A percentile compares a stretch with the other conserved stretches of the same genome.
Conservation (phyloP, 2,113 vertebrate species). For the Tympanuchus pallidicinctus region DNA sequence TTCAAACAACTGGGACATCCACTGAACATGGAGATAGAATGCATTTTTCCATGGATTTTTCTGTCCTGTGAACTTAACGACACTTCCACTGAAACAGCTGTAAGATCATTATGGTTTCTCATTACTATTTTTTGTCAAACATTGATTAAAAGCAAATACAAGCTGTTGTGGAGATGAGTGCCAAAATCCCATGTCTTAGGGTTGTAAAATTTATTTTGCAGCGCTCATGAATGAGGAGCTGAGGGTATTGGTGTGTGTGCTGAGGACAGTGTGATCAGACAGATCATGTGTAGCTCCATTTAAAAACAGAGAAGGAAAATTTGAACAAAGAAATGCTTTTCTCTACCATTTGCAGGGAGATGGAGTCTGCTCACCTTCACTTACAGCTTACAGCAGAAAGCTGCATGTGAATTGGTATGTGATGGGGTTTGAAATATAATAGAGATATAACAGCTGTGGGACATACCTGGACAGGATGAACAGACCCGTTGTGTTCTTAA, state of each 20-base stretch:
- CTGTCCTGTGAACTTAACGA: background rate
- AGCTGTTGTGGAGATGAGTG: background rate
- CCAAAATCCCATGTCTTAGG: too few relatives aligned
- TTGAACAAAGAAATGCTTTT: background rate
- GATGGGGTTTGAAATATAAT: rapidly evolving
- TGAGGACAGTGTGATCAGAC: rapidly evolving
- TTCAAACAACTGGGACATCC: background rate
- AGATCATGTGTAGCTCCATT: background rate
- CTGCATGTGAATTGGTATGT: background rate
- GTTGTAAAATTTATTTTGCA: background rate
- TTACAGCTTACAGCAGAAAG: background rate
- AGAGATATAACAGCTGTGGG: background rate
- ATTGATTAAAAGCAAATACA: background rate
- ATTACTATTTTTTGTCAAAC: background rate
- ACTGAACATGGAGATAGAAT: background rate
- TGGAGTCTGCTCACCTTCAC: background rate
- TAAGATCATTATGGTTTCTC: background rate
- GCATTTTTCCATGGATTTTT: background rate
- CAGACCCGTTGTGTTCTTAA: rapidly evolving
- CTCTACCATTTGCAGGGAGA: background rate
- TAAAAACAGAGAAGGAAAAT: background rate
- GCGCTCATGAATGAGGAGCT: rapidly evolving
- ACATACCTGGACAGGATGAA: background rate
- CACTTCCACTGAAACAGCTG: background rate
- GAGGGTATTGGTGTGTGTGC: background rate